Evolutionary conservation across 1,140 invertebrate genomes (phyloP), one percentile per base, ranked within the genome.

Genomic region (Plectus sambesii): DNA sequence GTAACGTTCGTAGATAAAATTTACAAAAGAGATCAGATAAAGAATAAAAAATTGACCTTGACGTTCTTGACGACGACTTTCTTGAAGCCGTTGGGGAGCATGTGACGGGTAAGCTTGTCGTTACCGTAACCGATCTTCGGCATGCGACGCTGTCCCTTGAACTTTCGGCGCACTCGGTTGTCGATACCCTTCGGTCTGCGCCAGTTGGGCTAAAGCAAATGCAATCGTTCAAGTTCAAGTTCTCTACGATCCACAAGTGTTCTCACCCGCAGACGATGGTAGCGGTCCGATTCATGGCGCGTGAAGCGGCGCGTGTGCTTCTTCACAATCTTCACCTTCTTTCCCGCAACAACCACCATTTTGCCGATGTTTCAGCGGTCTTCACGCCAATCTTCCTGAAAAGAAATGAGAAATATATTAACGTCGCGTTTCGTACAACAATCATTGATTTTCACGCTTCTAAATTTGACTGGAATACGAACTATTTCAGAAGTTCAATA

Each of bases 101-200:
- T 86, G 71, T 97, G 88, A 71, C 81, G 82, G 30, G 88, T 67
- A 24, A 44, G 29, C 69, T 86, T 84, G 69, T 83, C 85, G 56
- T 87, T 87, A 65, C 94, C 92, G 73, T 96, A 98, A 82, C 93
- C 94, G 76, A 99, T 94, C 68, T 84, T 92, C 36, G 94, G 94
- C 93, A 99, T 98, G 73, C 87, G 75, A 69, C 84, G 90, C 70
- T 96, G 88, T 22, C 94, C 94, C 81, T 97, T 98, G 76, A 98
- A 99, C 58, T 89, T 79, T 68, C 93, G 82, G 59, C 94, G 80
- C 6, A 98, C 92, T 76, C 92, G 81, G 80, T 98, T 99, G 75
- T 99, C 94, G 77, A 99, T 99, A 92, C 94, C 87, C 71, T 87
- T 87, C 0, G 87, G 87, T 74, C 87, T 89, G 60, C 87, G 77